A percentile compares a stretch with the other conserved stretches of the same genome.
Conservation (phyloP, 2,888 invertebrate species). For the Dusona sp. region DNA sequence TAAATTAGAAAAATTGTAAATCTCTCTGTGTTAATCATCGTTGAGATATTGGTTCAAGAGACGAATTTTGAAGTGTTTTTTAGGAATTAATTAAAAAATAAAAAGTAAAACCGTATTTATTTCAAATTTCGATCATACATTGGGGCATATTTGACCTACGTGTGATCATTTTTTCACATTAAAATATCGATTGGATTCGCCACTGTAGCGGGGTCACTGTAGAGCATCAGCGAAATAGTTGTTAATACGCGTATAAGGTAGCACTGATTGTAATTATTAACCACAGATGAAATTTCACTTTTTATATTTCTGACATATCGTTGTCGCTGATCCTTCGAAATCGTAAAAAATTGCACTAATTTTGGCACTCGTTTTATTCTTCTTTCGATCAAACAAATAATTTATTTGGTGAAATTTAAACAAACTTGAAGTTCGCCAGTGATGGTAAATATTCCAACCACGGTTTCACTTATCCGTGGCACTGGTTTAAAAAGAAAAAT, state of each 20-base stretch:
- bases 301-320: no score
- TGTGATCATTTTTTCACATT: not conserved
- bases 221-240: not conserved
- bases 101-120: not conserved
- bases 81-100: not conserved
- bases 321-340: no score
- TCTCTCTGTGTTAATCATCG: no score
- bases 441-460: not conserved
- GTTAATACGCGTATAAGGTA: not conserved
- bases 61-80: not conserved
- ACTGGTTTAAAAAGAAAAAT: no score
- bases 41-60: no score
- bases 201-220: not conserved
- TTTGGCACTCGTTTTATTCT: not conserved
- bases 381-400: not conserved
- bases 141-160: not conserved
- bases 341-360: not conserved
- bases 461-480: no score
- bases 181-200: not conserved
- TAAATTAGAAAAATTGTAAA: no score
- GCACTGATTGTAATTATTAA: no score
- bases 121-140: not conserved
- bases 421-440: not conserved
- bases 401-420: not conserved
- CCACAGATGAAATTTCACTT: no score